Base-by-base conservation (phyloP, 2,113 vertebrate species). In the Ranitomeya imitator region DNA sequence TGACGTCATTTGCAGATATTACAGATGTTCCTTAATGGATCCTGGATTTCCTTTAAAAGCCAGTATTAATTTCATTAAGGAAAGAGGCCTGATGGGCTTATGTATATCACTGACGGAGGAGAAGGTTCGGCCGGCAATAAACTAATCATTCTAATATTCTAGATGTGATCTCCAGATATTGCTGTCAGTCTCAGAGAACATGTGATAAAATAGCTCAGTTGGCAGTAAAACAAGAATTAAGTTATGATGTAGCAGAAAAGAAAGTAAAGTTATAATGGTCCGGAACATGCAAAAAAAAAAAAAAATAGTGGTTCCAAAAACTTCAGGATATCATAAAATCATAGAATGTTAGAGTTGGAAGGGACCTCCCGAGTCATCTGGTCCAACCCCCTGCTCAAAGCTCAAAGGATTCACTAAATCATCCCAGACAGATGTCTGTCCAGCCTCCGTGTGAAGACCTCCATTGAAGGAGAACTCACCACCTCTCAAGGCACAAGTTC, bases 1-100 rank as follows among this genome's bases (percentile, higher is more conserved):
- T 79, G 77, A 57, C 77, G 51, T 79, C 51, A 55, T 54, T 26
- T n/a, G 51, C 52, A 26, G 79, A 81, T 60, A 60, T 26, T 81
- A 81, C 55, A 60, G 55, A 81, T 81, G 79, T 81, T 81, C 8
- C 79, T 37, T 81, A 81, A 81, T 81, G 55, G 15, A 61, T 11
- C 79, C 13, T 8, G 16, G 54, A 80, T 80, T 80, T 59, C 78
- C 59, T 31, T 19, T 81, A 81, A 61, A 61, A 81, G 79, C 79
- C 21, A 23, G 57, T 81, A 81, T 81, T 81, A 60, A 16, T 81
- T 81, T 81, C 57, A 61, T 81, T 59, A 81, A 18, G 23, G 79
- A 61, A 45, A 45, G 9, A 15, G 78, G 12, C 55, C n/a, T 59
- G 78, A 60, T 37, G 59, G 12, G 26, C 23, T 81, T 10, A 11